A percentile compares a stretch with the other conserved stretches of the same genome.
Evolutionary conservation across 2,797 vertebrate species (phyloP).

Genomic region (Enteromius paludinosus): DNA sequence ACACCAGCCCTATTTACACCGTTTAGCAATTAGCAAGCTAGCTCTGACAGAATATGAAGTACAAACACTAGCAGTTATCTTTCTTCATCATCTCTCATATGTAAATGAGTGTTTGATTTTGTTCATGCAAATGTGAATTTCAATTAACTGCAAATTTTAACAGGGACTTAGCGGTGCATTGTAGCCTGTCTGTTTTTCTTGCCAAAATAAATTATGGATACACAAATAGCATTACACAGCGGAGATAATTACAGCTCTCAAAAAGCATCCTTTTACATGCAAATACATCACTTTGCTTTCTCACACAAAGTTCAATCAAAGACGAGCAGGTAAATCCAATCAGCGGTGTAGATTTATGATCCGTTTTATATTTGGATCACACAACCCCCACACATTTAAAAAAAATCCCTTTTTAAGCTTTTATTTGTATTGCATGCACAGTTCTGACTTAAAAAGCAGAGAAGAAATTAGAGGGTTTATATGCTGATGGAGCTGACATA

Average conservation of each 20-base stretch:
- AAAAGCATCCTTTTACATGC: constrained; percentile 79
- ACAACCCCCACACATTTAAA: constrained; percentile 40
- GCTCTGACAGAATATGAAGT: constrained; percentile 75
- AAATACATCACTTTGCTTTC: constrained; percentile 81
- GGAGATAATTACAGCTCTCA: constrained; percentile 77
- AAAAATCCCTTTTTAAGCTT: constrained; percentile 64
- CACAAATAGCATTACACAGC: constrained; percentile 81
- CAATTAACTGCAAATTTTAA: constrained; percentile 79
- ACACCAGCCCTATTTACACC: constrained; percentile 73
- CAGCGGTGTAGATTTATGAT: constrained; percentile 76
- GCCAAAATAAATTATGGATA: constrained; percentile 83
- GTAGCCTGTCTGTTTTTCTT: constrained; percentile 75
- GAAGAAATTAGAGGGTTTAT: constrained; percentile 67
- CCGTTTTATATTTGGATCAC: constrained; percentile 77
- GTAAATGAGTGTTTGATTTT: constrained; percentile 86
- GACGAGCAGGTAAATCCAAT: constrained; percentile 81
- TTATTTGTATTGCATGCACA: constrained; percentile 57
- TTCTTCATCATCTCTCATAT: constrained; percentile 83
- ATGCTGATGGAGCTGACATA: constrained; percentile 52
- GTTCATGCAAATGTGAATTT: constrained; percentile 86
- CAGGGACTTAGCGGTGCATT: constrained; percentile 76
- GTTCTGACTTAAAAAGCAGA: constrained; percentile 63
- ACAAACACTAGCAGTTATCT: constrained; percentile 83
- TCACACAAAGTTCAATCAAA: constrained; percentile 81
- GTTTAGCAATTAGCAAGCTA: constrained; percentile 79